phyloP scores from a whole-genome alignment of 37 sponge, comb jelly and placozoan genomes.

The Aplysina aerophoba region DNA sequence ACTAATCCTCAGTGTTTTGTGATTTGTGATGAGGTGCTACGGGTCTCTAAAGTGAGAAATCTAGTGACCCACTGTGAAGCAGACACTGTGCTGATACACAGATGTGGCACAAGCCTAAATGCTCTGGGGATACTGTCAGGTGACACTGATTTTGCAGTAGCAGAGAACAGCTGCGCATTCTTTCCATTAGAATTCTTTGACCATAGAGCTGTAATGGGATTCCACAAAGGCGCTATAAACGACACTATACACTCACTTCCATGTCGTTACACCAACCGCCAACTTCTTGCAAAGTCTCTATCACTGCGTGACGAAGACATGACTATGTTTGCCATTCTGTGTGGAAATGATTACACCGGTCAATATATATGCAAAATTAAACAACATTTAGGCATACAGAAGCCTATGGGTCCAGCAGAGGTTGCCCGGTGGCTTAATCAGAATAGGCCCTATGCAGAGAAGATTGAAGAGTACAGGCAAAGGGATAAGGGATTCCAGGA shows the following conservation, averaged over 20 bases:
- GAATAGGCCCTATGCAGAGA: no score
- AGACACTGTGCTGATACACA: background rate
- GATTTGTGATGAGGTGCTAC: no score
- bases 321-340: constrained; percentile 52
- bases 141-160: constrained; percentile 50
- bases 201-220: background rate
- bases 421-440: no score
- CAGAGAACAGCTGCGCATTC: background rate
- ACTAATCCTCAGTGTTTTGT: no score
- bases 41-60: no score
- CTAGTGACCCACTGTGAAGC: constrained; percentile 38
- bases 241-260: no score
- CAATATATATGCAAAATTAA: no score
- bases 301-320: constrained; percentile 26
- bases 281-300: constrained; percentile 23
- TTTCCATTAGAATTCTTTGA: constrained; percentile 40
- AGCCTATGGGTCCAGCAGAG: no score
- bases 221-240: background rate
- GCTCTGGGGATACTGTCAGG: constrained; percentile 46
- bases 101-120: no score
- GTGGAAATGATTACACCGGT: constrained; percentile 46
- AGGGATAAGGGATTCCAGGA: no score
- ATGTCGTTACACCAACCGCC: background rate
- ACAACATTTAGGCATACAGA: no score
- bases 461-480: no score